phyloP scores from a whole-genome alignment of 2,113 vertebrate species.

The Dasyurus viverrinus region DNA sequence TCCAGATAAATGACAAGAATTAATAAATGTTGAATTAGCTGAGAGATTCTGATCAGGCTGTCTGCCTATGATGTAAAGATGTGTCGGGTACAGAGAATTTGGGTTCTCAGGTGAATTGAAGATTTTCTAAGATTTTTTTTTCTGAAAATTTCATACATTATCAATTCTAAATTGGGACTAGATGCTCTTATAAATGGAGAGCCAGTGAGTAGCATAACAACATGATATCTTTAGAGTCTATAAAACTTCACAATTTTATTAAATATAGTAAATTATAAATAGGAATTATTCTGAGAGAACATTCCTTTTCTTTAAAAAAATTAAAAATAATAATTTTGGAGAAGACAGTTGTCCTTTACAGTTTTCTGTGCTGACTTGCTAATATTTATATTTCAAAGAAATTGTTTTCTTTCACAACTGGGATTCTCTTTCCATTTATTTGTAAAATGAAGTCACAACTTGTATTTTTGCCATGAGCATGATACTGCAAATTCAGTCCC shows the following conservation, averaged over 20 bases:
- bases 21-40: neutral
- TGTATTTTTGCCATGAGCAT: constrained; percentile 36
- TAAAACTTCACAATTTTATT: neutral
- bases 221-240: neutral
- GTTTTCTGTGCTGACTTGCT: constrained; percentile 37
- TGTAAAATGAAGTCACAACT: constrained; percentile 13
- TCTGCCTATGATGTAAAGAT: neutral
- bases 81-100: neutral
- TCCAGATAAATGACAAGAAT: constrained; percentile 32
- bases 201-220: neutral
- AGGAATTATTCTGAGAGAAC: neutral
- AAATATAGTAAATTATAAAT: neutral
- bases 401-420: constrained; percentile 60
- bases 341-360: neutral
- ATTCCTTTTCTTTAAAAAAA: neutral
- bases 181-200: neutral
- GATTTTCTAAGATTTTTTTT: neutral
- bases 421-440: constrained; percentile 50
- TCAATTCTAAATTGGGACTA: neutral
- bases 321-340: constrained; percentile 45
- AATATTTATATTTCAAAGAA: constrained; percentile 47
- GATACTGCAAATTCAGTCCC: neutral
- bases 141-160: neutral
- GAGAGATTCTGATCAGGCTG: constrained; percentile 22
- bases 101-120: neutral